Conservation (phyloP, 1,140 invertebrate species). For the Eulimnadia texana region DNA sequence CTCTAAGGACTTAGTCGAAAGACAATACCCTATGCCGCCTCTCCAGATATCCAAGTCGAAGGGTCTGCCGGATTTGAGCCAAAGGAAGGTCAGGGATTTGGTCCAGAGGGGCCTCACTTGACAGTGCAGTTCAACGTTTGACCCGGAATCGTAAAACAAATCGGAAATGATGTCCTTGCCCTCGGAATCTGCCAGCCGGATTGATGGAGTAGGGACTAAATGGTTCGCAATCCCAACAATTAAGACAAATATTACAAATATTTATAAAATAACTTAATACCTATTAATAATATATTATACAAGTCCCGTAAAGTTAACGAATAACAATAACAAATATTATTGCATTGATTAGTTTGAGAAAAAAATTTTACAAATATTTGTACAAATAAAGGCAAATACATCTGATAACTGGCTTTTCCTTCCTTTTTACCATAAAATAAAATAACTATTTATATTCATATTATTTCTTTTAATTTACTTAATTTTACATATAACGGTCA, state of each 20-base stretch:
- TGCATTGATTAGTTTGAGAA: no score
- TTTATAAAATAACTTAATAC: no score
- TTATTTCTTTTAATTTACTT: no score
- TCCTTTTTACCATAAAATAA: no score
- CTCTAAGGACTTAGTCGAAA: no score
- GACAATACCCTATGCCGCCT: conserved; percentile 1
- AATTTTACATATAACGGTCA: no score
- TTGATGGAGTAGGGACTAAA: background rate
- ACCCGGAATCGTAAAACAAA: background rate
- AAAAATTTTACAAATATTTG: no score
- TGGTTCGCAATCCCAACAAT: background rate
- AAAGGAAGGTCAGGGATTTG: background rate
- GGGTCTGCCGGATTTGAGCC: conserved; percentile 1
- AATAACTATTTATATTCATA: no score
- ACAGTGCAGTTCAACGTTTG: conserved; percentile 2
- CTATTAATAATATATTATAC: background rate
- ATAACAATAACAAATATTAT: background rate
- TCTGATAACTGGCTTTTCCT: no score
- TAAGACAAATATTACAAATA: no score
- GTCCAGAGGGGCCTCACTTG: background rate
- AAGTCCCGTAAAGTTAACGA: background rate
- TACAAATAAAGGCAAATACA: no score
- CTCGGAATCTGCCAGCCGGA: background rate
- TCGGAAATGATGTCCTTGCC: background rate
- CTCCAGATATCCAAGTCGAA: background rate